These are phyloP conservation scores for Sebastes glaucus DNA, from an alignment of 2,797 vertebrate genomes.

Conservation along the genomic window DNA sequence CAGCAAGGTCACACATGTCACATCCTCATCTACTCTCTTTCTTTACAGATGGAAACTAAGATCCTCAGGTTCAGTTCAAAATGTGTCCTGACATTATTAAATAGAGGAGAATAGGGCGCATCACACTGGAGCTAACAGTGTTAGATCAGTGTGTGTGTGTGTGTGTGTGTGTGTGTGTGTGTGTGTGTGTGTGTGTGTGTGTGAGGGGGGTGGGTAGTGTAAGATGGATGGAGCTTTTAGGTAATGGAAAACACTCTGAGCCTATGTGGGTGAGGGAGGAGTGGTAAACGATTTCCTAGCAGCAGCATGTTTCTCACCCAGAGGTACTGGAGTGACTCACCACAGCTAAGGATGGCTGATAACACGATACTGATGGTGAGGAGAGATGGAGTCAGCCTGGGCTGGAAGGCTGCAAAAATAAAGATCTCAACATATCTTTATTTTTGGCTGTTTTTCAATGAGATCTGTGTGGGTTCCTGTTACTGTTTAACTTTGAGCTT, in stretches of 20 bases:
- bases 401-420: not conserved
- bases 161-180: not conserved
- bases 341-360: not conserved
- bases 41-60: not conserved
- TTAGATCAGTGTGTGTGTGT: not conserved
- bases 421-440: not conserved
- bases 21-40: not conserved
- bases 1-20: not conserved
- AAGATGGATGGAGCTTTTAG: constrained; percentile 62
- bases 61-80: not conserved
- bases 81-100: not conserved
- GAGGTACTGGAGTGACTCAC: constrained; percentile 57
- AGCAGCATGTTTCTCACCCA: constrained; percentile 38
- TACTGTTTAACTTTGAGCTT: not conserved
- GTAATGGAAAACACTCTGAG: constrained; percentile 66
- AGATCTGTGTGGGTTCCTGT: not conserved
- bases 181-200: not conserved
- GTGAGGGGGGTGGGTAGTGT: not conserved
- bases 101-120: not conserved
- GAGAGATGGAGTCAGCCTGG: not conserved
- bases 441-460: not conserved
- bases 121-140: not conserved
- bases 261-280: constrained; percentile 20
- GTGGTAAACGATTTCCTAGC: constrained; percentile 48
- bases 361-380: not conserved